Conservation (phyloP, 2,797 vertebrate genomes). For the Dendrocincla fuliginosa region DNA sequence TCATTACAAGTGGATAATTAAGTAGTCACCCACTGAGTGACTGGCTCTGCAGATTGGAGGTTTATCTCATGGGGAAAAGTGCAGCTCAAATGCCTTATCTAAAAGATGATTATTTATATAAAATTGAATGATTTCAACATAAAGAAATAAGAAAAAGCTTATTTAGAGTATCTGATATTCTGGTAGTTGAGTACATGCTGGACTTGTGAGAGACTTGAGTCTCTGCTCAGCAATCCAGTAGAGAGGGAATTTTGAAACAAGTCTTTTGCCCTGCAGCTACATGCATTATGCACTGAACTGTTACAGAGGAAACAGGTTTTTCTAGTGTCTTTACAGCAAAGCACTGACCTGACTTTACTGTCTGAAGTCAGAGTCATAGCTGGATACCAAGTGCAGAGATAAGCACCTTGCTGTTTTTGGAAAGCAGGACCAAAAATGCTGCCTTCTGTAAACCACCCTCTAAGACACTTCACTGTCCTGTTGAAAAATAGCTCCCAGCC, state of each 20-base stretch:
- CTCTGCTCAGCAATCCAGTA: background rate
- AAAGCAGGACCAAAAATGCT: background rate
- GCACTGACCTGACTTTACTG: background rate
- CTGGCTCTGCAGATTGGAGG: background rate
- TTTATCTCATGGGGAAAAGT: background rate
- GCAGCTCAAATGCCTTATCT: background rate
- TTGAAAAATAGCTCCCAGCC: background rate
- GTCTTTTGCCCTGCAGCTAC: background rate
- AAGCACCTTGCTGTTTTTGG: background rate
- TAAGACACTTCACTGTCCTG: background rate
- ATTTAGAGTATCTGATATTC: background rate
- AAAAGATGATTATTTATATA: background rate
- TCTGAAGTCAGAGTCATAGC: background rate
- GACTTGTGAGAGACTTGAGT: background rate
- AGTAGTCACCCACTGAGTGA: background rate
- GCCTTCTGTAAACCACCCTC: background rate
- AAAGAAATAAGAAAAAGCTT: background rate
- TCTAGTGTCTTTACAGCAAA: background rate
- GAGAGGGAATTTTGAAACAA: background rate
- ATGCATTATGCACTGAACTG: background rate
- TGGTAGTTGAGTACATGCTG: background rate
- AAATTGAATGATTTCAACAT: background rate
- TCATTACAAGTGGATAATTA: background rate
- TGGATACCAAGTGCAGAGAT: background rate
- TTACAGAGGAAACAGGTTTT: background rate